Percentiles rank a stretch among this genome's conserved stretches.
These are phyloP conservation scores for Fregata magnificens DNA, from an alignment of 2,113 vertebrate genomes.

Conservation along the genomic window DNA sequence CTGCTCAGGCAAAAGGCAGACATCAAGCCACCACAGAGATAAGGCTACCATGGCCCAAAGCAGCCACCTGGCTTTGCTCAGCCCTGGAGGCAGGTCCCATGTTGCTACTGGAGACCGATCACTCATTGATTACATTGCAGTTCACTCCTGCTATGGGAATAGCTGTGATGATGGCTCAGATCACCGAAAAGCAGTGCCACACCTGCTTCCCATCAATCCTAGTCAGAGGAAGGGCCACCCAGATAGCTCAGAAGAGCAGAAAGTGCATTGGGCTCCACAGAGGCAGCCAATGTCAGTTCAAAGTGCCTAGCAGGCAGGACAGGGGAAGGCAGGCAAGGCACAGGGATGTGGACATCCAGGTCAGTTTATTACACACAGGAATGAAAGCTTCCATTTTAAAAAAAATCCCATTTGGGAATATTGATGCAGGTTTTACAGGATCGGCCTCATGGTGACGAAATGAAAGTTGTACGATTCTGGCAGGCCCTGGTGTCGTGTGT, in stretches of 20 bases:
- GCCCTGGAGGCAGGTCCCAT: not conserved
- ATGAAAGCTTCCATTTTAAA: conserved; percentile 33
- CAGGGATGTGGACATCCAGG: not conserved
- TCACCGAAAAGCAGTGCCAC: not conserved
- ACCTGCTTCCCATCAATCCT: not conserved
- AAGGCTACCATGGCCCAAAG: not conserved
- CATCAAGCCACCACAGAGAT: not conserved
- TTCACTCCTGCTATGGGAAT: not conserved
- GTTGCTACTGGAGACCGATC: not conserved
- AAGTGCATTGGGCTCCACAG: fast-evolving
- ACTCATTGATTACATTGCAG: fast-evolving
- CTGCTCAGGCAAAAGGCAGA: not conserved
- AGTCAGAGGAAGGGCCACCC: not conserved
- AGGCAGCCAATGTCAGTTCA: not conserved
- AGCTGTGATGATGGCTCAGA: not conserved
- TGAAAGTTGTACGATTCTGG: conserved; percentile 82
- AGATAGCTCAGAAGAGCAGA: not conserved
- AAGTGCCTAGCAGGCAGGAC: not conserved
- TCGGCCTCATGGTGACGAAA: conserved; percentile 83
- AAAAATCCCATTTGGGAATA: not conserved
- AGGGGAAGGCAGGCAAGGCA: not conserved
- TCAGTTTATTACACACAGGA: conserved; percentile 52
- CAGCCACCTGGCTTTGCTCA: not conserved
- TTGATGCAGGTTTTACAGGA: conserved; percentile 58
- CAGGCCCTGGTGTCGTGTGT: conserved; percentile 81